These are phyloP conservation scores for Helicoverpa armigera DNA, from an alignment of 1,140 invertebrate genomes.

Conservation along the genomic window DNA sequence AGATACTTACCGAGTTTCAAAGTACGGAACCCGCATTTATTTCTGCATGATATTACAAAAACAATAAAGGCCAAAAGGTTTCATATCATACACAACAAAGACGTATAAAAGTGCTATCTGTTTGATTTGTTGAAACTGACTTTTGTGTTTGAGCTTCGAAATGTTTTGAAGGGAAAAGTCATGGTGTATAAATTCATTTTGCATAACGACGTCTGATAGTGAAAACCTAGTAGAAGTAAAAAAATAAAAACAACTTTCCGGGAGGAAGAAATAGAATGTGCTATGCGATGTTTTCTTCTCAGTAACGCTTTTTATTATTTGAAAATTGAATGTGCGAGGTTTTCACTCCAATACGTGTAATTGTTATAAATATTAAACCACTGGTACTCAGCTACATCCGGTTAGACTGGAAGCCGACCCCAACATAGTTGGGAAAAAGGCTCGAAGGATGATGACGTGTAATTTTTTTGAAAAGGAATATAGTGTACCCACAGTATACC, in stretches of 20 bases:
- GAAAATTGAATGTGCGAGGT: no score
- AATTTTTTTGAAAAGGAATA: no score
- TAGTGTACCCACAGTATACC: not conserved
- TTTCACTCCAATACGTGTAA: not conserved
- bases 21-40: slow-evolving; percentile 47
- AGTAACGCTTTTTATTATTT: no score
- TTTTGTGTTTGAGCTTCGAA: not conserved
- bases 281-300: no score
- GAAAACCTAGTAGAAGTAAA: not conserved
- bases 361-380: no score
- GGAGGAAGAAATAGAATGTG: no score
- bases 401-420: no score
- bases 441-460: no score
- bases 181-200: not conserved
- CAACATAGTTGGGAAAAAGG: no score
- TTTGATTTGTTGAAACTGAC: slow-evolving; percentile 45
- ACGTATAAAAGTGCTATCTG: slow-evolving; percentile 51
- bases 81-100: slow-evolving; percentile 51
- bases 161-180: not conserved
- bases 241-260: not conserved
- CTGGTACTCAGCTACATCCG: no score
- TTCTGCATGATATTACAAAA: slow-evolving; percentile 45
- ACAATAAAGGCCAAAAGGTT: slow-evolving; percentile 52
- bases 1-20: not conserved
- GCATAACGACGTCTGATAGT: not conserved